phyloP scores from a whole-genome alignment of 2,888 invertebrate species.

The Pseudoips prasinana region DNA sequence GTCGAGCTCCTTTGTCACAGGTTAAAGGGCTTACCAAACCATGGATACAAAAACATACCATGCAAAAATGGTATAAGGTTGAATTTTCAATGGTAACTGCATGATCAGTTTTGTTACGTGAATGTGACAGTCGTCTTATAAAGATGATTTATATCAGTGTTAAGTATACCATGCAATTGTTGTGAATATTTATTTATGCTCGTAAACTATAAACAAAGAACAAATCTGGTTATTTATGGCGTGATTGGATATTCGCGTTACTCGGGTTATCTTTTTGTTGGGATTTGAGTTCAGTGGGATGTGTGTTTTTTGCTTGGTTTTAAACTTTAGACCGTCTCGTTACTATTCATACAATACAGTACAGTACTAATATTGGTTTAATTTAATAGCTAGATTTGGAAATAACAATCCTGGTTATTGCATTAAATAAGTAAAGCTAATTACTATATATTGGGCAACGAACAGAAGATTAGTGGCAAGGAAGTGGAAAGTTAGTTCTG shows the following conservation, averaged over 20 bases:
- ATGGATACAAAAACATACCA: conserved; percentile 38
- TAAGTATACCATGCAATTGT: conserved; percentile 80
- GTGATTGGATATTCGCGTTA: conserved; percentile 74
- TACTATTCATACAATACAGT: no score
- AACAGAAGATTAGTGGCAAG: no score
- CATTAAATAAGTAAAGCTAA: no score
- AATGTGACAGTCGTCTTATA: conserved; percentile 79
- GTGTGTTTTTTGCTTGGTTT: conserved; percentile 20
- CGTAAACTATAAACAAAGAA: conserved; percentile 78
- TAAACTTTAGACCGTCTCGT: no score
- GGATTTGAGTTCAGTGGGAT: conserved; percentile 26
- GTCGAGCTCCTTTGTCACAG: conserved; percentile 36
- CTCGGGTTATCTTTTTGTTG: no score
- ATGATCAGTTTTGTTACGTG: conserved; percentile 56
- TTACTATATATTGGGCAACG: no score
- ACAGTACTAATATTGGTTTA: no score
- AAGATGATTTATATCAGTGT: conserved; percentile 77
- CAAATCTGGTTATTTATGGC: conserved; percentile 79
- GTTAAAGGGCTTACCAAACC: conserved; percentile 34
- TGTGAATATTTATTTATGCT: conserved; percentile 79
- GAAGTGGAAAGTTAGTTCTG: no score
- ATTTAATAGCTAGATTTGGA: no score
- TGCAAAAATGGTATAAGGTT: conserved; percentile 45
- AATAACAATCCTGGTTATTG: no score
- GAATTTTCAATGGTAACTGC: conserved; percentile 42